These are phyloP conservation scores for Datnioides undecimradiatus DNA, from an alignment of 2,113 vertebrate species.

Conservation along the genomic window DNA sequence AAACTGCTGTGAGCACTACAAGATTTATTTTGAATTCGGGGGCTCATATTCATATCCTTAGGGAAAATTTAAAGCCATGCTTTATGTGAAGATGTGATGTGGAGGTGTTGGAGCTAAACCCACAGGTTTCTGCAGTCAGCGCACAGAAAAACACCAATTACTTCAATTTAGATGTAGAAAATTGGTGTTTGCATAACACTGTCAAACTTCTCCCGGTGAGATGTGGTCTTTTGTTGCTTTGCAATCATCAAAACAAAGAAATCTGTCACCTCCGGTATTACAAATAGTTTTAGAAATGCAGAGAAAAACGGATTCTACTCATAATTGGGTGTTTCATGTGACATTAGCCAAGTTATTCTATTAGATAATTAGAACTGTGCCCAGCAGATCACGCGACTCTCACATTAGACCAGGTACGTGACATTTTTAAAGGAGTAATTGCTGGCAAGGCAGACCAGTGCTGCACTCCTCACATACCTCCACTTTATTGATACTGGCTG, in stretches of 20 bases:
- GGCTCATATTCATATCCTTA: background rate
- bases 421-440: background rate
- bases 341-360: background rate
- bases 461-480: background rate
- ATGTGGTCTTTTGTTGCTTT: background rate
- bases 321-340: background rate
- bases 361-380: background rate
- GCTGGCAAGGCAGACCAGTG: background rate
- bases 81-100: background rate
- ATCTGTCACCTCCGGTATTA: background rate
- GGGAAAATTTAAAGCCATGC: background rate
- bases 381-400: background rate
- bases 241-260: background rate
- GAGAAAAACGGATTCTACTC: background rate
- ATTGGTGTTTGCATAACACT: constrained; percentile 2
- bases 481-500: background rate
- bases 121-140: background rate
- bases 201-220: background rate
- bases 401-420: no score
- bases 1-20: background rate
- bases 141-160: background rate
- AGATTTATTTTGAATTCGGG: background rate
- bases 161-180: constrained; percentile 1
- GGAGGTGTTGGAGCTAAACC: background rate
- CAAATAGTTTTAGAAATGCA: background rate